Evolutionary conservation across 1,140 invertebrate species (phyloP).

Genomic region (Sarcophaga peregrina): DNA sequence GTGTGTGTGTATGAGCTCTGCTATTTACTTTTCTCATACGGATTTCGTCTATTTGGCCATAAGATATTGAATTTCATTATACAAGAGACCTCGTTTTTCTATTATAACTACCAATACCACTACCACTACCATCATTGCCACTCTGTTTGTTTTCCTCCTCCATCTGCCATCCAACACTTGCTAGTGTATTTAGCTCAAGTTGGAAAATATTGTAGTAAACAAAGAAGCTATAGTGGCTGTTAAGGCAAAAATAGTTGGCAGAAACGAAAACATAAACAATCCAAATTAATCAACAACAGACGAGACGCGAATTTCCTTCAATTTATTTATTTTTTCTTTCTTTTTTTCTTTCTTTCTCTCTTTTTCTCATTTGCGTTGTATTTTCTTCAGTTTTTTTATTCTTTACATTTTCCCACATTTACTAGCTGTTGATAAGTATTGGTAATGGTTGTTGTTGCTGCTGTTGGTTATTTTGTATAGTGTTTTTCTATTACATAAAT

Average conservation of each 20-base stretch:
- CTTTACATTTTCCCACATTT: too few species aligned
- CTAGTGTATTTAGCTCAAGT: neutral
- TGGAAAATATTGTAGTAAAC: too few species aligned
- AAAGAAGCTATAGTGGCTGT: neutral
- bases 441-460: neutral
- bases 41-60: constrained; percentile 8
- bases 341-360: too few species aligned
- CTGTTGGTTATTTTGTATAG: neutral
- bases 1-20: neutral
- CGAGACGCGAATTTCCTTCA: constrained; percentile 30
- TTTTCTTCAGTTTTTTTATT: too few species aligned
- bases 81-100: neutral
- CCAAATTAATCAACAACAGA: constrained; percentile 33
- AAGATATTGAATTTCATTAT: constrained; percentile 22
- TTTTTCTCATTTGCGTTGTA: too few species aligned
- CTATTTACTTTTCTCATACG: constrained; percentile 2
- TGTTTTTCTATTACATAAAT: constrained; percentile 25
- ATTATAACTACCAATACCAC: neutral
- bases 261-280: constrained; percentile 24
- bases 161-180: neutral
- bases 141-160: neutral
- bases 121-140: neutral
- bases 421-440: too few species aligned
- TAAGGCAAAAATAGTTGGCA: too few species aligned
- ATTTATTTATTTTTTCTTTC: neutral